Evolutionary conservation across 2,113 vertebrate species (phyloP), one percentile per base, ranked within the genome.

Genomic region (Falcunculus frontatus): DNA sequence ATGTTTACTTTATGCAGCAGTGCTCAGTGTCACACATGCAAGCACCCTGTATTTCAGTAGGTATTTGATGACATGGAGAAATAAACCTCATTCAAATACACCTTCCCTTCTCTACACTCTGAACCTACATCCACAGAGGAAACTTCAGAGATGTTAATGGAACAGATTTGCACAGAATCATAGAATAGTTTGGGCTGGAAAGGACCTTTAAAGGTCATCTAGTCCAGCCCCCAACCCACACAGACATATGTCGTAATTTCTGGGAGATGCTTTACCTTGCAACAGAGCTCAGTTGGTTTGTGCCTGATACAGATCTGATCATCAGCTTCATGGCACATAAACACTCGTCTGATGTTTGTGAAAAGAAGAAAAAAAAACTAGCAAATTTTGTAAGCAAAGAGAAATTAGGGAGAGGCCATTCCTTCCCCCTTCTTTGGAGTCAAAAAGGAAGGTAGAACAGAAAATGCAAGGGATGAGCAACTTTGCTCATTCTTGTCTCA

Each of bases 161-260:
- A 64, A 44, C 33, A 68, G 21, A 67, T 74, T 86, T 69, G 63
- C 56, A 63, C 14, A 52, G 5, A 41, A 42, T 35, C 39, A 75
- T 32, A 22, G 25, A 60, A 53, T 7, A 89, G 46, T 22, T 22
- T 53, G 25, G 9, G n/a, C 41, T 75, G 53, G 20, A 75, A 83
- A 14, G 46, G 49, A 46, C n/a, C 11, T 62, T n/a, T 68, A 60
- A 53, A 44, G 8, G 30, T 32, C 62, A 75, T 21, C 53, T 26
- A 53, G 25, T 37, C 30, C 30, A 60, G 7, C 16, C 3, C 29
- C 13, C n/a, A 75, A 41, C 5, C 11, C 47, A 68, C 0, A 0
- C 16, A 67, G 60, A 46, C 13, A 15, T 29, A 52, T 0, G 4
- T 30, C 0, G 0, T 30, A 85, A 79, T 8, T 49, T 26, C 30